These are phyloP conservation scores for Mus musculus DNA, from an alignment of 2,113 vertebrate genomes.

Conservation along the genomic window GRCm39 chr14:99248501-99249000, in stretches of 20 bases:
- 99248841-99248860: conserved; percentile 15
- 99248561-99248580: neutral
- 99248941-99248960: conserved; percentile 13
- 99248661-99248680: neutral
- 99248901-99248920: conserved; percentile 57
- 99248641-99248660: neutral
- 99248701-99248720: conserved; percentile 27
- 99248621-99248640: neutral
- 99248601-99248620: neutral
- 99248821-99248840: neutral
- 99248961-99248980: neutral
- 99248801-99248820: conserved; percentile 35
- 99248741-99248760: conserved; percentile 4
- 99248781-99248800: neutral
- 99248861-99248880: conserved; percentile 2
- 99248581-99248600: neutral
- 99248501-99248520: conserved; percentile 35
- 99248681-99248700: neutral
- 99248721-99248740: conserved; percentile 16
- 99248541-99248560: conserved; percentile 1
- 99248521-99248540: conserved; percentile 32
- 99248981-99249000: neutral
- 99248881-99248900: neutral
- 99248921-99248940: neutral
- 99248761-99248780: conserved; percentile 41